Conservation (phyloP, 2,113 vertebrate genomes). For the Dicrurus megarhynchus region DNA sequence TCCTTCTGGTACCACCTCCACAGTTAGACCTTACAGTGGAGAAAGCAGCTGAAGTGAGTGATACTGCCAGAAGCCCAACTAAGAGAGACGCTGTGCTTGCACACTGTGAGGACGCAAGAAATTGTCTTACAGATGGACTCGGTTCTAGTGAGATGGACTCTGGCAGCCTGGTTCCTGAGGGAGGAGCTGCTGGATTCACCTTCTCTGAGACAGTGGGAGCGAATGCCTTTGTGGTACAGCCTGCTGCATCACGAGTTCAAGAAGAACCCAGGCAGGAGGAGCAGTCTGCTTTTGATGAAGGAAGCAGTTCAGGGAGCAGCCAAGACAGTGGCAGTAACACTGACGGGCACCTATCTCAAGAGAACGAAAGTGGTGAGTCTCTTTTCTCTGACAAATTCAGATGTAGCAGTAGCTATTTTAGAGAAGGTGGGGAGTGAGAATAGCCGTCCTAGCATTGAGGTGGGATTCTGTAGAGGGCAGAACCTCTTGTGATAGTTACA, state of each 20-base stretch:
- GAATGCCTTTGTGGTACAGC: constrained; percentile 68
- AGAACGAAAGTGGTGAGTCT: constrained; percentile 82
- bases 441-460: background rate
- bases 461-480: background rate
- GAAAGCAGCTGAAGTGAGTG: constrained; percentile 63
- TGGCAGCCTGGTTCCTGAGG: constrained; percentile 62
- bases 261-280: constrained; percentile 66
- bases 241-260: constrained; percentile 52
- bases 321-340: constrained; percentile 61
- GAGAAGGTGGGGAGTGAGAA: background rate
- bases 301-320: constrained; percentile 69
- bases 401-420: background rate
- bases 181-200: constrained; percentile 66
- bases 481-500: background rate
- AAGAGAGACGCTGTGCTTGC: constrained; percentile 56
- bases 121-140: constrained; percentile 47
- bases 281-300: constrained; percentile 40
- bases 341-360: constrained; percentile 71
- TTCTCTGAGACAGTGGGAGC: constrained; percentile 52
- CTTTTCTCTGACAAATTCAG: background rate
- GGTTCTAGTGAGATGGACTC: constrained; percentile 57
- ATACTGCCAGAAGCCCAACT: constrained; percentile 50
- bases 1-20: constrained; percentile 75
- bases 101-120: constrained; percentile 43
- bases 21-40: constrained; percentile 70